Conservation (phyloP, 2,888 invertebrate genomes). For the Phyto melanocephala region DNA sequence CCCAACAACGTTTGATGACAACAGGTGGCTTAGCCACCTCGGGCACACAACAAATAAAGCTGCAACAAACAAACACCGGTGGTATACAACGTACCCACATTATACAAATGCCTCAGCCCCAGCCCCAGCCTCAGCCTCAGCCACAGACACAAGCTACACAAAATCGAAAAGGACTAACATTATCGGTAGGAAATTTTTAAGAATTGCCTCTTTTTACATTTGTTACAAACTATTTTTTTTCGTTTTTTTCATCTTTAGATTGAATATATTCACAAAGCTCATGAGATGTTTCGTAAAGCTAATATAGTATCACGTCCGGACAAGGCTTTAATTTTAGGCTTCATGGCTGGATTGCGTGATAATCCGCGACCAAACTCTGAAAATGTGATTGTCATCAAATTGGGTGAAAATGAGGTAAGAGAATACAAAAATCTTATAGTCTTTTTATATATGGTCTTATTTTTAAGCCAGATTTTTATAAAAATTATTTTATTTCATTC, state of each 20-base stretch:
- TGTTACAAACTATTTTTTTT: neutral
- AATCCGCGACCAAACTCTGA: constrained; percentile 98
- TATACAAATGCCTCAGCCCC: constrained; percentile 73
- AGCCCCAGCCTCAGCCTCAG: constrained; percentile 73
- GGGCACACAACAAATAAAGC: constrained; percentile 68
- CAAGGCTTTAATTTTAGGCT: constrained; percentile 97
- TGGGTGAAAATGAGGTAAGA: constrained; percentile 89
- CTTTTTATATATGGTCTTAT: too few species aligned
- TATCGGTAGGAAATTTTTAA: constrained; percentile 76
- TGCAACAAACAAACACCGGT: constrained; percentile 67
- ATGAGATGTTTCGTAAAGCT: constrained; percentile 97
- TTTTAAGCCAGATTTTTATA: too few species aligned
- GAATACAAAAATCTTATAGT: too few species aligned
- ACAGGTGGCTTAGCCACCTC: constrained; percentile 62
- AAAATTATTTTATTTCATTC: too few species aligned
- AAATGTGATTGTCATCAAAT: constrained; percentile 96
- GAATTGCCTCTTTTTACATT: too few species aligned
- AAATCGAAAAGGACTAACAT: constrained; percentile 76
- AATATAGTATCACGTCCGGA: constrained; percentile 97
- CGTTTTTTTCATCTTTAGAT: constrained; percentile 81
- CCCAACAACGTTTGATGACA: constrained; percentile 73
- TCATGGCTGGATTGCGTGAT: constrained; percentile 98
- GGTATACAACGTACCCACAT: constrained; percentile 73
- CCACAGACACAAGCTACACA: constrained; percentile 77
- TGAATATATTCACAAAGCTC: constrained; percentile 97